Conservation (phyloP, 2,888 invertebrate genomes). For the Andricus quercusramuli region DNA sequence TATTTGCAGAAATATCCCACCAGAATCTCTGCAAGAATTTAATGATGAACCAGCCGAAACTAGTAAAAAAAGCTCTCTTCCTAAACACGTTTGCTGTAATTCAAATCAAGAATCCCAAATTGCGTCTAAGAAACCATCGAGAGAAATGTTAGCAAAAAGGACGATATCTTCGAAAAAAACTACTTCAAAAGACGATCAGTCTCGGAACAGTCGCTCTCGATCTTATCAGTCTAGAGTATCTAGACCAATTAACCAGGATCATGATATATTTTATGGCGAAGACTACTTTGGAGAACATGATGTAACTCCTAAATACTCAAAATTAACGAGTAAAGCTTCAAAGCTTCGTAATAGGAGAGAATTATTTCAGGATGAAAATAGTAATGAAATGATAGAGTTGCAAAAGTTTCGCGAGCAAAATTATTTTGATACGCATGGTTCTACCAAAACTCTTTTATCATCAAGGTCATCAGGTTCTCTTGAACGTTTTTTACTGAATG, state of each 20-base stretch:
- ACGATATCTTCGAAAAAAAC: conserved; percentile 11
- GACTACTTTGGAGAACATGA: conserved; percentile 3
- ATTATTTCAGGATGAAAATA: conserved; percentile 22
- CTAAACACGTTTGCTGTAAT: neutral
- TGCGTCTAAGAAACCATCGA: conserved; percentile 50
- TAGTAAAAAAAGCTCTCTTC: neutral
- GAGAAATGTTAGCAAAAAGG: conserved; percentile 13
- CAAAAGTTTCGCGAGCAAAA: conserved; percentile 81
- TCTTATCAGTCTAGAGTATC: conserved; percentile 8
- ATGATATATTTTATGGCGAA: neutral
- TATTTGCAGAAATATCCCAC: neutral
- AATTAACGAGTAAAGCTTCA: neutral
- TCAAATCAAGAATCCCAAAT: conserved; percentile 14
- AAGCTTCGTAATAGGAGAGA: neutral
- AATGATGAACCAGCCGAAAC: neutral
- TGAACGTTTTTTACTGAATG: conserved; percentile 81
- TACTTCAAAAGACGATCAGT: conserved; percentile 14
- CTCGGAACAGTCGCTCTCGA: conserved; percentile 42
- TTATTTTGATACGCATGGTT: conserved; percentile 84
- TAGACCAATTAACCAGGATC: neutral
- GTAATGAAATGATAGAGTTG: conserved; percentile 60
- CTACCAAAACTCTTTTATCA: conserved; percentile 63
- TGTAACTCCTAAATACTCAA: conserved; percentile 18
- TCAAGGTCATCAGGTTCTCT: conserved; percentile 76
- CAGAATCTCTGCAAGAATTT: neutral